These are phyloP conservation scores for Sinocyclocheilus anshuiensis DNA, from an alignment of 2,113 vertebrate species.

Conservation along the genomic window DNA sequence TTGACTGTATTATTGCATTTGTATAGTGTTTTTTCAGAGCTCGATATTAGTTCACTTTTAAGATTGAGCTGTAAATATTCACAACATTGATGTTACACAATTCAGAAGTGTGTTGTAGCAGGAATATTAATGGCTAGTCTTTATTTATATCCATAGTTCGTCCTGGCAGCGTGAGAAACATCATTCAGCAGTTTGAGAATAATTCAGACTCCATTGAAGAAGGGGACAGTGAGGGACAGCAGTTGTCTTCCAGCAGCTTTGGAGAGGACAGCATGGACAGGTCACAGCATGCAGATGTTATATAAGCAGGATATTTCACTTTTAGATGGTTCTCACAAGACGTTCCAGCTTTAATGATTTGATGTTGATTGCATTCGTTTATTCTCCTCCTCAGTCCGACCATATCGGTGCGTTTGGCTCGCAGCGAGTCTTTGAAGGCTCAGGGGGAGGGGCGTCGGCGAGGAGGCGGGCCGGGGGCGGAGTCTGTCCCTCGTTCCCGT, in stretches of 20 bases:
- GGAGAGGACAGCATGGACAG: constrained; percentile 84
- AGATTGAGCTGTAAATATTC: too few species aligned
- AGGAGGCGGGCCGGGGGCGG: constrained; percentile 65
- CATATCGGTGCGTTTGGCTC: constrained; percentile 79
- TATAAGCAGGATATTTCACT: background rate
- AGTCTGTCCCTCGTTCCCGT: constrained; percentile 87
- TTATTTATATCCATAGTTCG: constrained; percentile 71
- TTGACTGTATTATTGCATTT: too few species aligned
- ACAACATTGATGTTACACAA: too few species aligned
- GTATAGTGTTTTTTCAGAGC: too few species aligned
- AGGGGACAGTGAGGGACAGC: constrained; percentile 72
- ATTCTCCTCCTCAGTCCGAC: constrained; percentile 60
- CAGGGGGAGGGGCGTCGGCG: constrained; percentile 87
- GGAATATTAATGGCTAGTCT: background rate
- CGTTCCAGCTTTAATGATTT: too few species aligned
- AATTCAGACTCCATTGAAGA: constrained; percentile 73
- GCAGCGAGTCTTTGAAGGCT: constrained; percentile 91
- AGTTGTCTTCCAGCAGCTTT: constrained; percentile 86
- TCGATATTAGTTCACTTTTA: too few species aligned
- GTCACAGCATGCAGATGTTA: background rate
- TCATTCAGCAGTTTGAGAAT: constrained; percentile 96
- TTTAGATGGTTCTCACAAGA: too few species aligned
- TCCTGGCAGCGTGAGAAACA: constrained; percentile 87
- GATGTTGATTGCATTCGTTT: background rate
- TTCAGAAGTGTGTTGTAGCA: too few species aligned